These are phyloP conservation scores for Pachycephus smyrnensis DNA, from an alignment of 2,888 invertebrate genomes.

Conservation along the genomic window DNA sequence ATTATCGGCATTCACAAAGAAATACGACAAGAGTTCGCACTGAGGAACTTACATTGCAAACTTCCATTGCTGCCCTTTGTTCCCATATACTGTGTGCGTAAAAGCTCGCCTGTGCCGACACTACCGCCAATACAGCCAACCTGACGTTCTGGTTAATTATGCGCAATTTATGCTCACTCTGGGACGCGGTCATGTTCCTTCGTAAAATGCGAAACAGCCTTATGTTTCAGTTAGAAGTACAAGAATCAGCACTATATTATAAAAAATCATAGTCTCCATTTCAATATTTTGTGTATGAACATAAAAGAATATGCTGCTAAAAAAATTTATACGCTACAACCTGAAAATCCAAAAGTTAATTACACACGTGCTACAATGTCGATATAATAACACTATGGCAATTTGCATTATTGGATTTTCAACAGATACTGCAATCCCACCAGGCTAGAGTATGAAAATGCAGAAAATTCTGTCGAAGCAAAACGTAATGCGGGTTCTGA, in stretches of 20 bases:
- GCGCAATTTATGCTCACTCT: not conserved
- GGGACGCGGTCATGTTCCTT: not conserved
- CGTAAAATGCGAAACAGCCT: not conserved
- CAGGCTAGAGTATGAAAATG: not conserved
- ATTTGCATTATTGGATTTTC: not conserved
- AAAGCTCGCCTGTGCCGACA: too few species aligned
- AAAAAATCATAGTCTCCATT: not conserved
- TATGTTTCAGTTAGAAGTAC: not conserved
- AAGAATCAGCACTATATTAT: not conserved
- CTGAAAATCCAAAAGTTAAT: not conserved
- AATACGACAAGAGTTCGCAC: too few species aligned
- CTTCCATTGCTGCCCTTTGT: too few species aligned
- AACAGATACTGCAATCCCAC: not conserved
- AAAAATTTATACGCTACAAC: not conserved
- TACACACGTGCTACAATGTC: not conserved
- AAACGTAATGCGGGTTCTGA: not conserved
- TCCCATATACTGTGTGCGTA: too few species aligned
- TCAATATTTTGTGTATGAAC: not conserved
- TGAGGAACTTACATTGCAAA: too few species aligned
- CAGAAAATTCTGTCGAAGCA: not conserved
- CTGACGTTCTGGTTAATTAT: not conserved
- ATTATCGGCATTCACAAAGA: not conserved
- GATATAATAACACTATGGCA: not conserved
- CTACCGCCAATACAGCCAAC: not conserved
- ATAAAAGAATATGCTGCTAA: not conserved